Evolutionary conservation across 2,113 vertebrate genomes (phyloP).

Genomic region (Chauna torquata): DNA sequence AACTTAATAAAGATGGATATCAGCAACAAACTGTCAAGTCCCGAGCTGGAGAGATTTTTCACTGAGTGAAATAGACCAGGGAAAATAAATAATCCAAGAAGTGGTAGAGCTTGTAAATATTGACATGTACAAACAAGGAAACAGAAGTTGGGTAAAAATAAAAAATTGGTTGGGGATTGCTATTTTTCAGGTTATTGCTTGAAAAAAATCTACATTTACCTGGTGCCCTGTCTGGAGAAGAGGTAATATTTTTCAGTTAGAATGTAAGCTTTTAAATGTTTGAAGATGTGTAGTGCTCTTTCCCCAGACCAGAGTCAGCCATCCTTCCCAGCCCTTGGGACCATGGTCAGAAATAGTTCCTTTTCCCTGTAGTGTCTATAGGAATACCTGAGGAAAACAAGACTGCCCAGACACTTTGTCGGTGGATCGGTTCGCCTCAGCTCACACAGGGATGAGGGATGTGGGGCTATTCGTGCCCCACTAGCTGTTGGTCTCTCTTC

Average conservation of each 20-base stretch:
- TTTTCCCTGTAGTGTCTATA: background rate
- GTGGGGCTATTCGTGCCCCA: background rate
- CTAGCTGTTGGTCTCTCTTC: background rate
- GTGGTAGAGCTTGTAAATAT: constrained; percentile 73
- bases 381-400: background rate
- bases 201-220: background rate
- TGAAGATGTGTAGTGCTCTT: background rate
- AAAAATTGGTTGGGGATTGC: background rate
- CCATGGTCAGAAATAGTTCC: background rate
- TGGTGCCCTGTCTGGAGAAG: background rate
- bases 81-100: constrained; percentile 77
- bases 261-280: background rate
- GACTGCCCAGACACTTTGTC: background rate
- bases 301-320: background rate
- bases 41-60: constrained; percentile 68
- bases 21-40: constrained; percentile 75
- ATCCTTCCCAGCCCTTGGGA: background rate
- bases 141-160: constrained; percentile 52
- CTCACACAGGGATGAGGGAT: background rate
- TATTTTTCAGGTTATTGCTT: constrained; percentile 8
- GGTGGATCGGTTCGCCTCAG: background rate
- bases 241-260: background rate
- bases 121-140: constrained; percentile 50
- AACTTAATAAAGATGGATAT: constrained; percentile 79
- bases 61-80: constrained; percentile 71